These are phyloP conservation scores for Eurytoma adleriae DNA, from an alignment of 2,888 invertebrate genomes.

Conservation along the genomic window DNA sequence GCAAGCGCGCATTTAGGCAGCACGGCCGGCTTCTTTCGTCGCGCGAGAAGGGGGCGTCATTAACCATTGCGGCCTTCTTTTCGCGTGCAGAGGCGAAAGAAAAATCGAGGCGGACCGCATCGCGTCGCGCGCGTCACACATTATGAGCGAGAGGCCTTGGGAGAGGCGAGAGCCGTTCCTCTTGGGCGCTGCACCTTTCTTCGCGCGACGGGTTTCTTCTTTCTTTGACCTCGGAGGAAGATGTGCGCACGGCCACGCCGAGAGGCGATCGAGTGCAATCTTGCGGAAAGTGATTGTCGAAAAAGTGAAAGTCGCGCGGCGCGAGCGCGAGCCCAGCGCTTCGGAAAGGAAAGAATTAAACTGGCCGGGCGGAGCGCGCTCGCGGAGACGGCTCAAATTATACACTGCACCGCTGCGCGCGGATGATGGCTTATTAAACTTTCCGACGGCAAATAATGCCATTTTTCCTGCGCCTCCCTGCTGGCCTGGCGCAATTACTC, in stretches of 20 bases:
- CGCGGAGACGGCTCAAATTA: constrained; percentile 40
- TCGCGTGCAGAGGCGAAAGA: constrained; percentile 3
- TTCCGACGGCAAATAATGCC: constrained; percentile 55
- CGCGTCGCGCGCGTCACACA: neutral
- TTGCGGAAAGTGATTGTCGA: constrained; percentile 58
- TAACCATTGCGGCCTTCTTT: constrained; percentile 34
- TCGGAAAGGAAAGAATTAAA: constrained; percentile 42
- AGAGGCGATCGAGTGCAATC: constrained; percentile 52
- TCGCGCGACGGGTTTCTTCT: constrained; percentile 28
- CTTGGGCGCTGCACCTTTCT: constrained; percentile 26
- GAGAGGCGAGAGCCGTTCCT: constrained; percentile 9
- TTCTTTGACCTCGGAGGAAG: constrained; percentile 52
- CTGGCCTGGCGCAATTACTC: constrained; percentile 55
- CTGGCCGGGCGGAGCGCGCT: constrained; percentile 17
- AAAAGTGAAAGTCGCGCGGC: constrained; percentile 54
- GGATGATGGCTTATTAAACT: constrained; percentile 52
- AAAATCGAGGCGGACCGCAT: constrained; percentile 22
- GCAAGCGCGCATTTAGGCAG: constrained; percentile 14
- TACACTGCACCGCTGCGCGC: constrained; percentile 29
- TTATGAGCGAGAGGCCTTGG: constrained; percentile 35
- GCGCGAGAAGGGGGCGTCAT: constrained; percentile 14
- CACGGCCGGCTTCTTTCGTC: constrained; percentile 47
- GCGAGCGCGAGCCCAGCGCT: neutral
- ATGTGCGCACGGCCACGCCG: constrained; percentile 15
- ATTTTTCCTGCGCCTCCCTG: constrained; percentile 51